Conservation (phyloP, 2,113 vertebrate species). For the Oxyura jamaicensis region DNA sequence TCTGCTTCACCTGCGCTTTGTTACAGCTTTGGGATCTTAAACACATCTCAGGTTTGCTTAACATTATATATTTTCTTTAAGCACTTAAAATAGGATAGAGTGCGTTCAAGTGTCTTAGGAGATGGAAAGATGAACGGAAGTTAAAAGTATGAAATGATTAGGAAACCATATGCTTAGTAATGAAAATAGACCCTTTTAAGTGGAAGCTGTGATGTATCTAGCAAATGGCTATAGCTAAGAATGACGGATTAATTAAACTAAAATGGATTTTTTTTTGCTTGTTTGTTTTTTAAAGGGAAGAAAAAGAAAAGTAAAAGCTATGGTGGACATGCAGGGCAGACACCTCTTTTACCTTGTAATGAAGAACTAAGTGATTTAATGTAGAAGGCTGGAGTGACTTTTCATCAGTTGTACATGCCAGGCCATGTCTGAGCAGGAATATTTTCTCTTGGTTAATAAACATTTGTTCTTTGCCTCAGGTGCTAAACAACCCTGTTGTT, state of each 20-base stretch:
- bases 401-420: slow-evolving; percentile 16
- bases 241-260: not conserved
- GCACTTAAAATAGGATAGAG: not conserved
- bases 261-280: no score
- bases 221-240: not conserved
- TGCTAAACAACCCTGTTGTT: slow-evolving; percentile 50
- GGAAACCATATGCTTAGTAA: not conserved
- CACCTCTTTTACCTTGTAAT: not conserved
- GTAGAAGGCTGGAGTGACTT: not conserved
- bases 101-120: not conserved
- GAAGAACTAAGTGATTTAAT: not conserved
- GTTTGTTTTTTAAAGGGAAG: no score
- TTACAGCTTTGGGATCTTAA: not conserved
- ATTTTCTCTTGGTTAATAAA: slow-evolving; percentile 47
- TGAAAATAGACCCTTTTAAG: not conserved
- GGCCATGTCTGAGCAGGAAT: slow-evolving; percentile 46
- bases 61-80: not conserved
- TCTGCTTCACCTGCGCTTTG: not conserved
- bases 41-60: not conserved
- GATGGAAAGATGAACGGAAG: not conserved
- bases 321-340: not conserved
- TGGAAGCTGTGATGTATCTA: not conserved
- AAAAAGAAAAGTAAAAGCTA: not conserved
- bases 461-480: slow-evolving; percentile 47
- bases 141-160: not conserved